Base-by-base conservation (phyloP, 2,888 invertebrate genomes). In the Galerucella calmariensis region DNA sequence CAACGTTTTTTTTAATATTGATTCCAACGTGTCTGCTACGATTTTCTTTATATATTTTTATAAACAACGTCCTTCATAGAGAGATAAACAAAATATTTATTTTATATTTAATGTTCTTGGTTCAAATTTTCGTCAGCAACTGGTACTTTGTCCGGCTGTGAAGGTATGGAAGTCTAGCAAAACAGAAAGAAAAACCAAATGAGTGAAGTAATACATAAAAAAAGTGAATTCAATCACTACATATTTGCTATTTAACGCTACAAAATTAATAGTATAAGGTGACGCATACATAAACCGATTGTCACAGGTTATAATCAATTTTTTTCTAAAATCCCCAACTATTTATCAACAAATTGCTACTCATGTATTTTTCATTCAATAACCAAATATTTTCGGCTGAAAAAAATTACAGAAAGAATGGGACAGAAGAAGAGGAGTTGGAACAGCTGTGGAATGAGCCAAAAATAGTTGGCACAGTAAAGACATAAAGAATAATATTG, bases 71-170 rank as follows among this genome's bases (percentile, higher is more conserved):
- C 65, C 67, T 65, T 77, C 35, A 51, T 51, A 56, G 46, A 69
- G 69, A 61, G 53, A 56, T 72, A 79, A 12, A 48, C 14, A 77
- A 76, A 78, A 56, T 76, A 75, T 72, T 69, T 75, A 61, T 74
- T 72, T 69, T 75, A 61, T 74, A 53, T 77, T 81, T 83, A 84
- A 88, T 88, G 90, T 85, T 91, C 90, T 85, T 92, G 91, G 88
- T 93, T 93, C 88, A 93, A 90, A 89, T 93, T 93, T 87, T 92
- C 93, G 86, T 94, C 94, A 82, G 93, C 90, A 84, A 92, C 91
- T 85, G 91, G 91, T 84, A 84, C 84, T 81, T 83, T 82, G 73
- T 87, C 87, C 77, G 85, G 84, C 80, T 88, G 88, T 77, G 87
- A 89, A 85, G 92, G 93, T 86, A 92, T 88, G 84, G 93, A 93